These are phyloP conservation scores for Drosophila suboccidentalis DNA, from an alignment of 2,888 invertebrate genomes.

Conservation along the genomic window DNA sequence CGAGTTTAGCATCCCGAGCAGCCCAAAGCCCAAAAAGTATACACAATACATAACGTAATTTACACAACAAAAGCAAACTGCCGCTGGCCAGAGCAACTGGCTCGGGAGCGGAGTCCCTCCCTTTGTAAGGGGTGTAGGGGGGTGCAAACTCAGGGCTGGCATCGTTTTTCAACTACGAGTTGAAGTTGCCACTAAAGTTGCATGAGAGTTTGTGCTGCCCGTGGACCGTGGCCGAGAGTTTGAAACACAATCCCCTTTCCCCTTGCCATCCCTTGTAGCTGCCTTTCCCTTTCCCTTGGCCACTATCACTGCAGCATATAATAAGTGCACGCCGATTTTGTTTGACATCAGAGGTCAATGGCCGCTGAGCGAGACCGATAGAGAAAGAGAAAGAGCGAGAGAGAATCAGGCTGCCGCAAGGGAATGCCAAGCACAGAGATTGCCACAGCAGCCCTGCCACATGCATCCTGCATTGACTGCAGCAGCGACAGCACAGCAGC, in stretches of 20 bases:
- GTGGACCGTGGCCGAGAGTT: conserved; percentile 65
- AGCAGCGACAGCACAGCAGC: conserved; percentile 29
- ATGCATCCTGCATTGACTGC: conserved; percentile 66
- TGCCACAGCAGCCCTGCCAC: conserved; percentile 49
- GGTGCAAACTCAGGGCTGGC: conserved; percentile 23
- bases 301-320: conserved; percentile 50
- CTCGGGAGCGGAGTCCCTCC: background rate
- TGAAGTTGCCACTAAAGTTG: conserved; percentile 56
- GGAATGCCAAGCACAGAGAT: conserved; percentile 58
- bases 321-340: conserved; percentile 79
- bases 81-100: conserved; percentile 62
- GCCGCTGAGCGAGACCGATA: conserved; percentile 42
- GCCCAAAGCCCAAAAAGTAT: conserved; percentile 56
- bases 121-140: background rate
- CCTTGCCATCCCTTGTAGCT: conserved; percentile 1
- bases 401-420: conserved; percentile 46
- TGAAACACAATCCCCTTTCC: conserved; percentile 2
- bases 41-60: conserved; percentile 76
- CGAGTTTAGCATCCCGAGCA: conserved; percentile 31
- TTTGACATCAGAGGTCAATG: conserved; percentile 83
- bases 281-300: conserved; percentile 11
- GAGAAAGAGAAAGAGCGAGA: conserved; percentile 21
- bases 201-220: conserved; percentile 13
- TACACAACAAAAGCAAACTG: conserved; percentile 78
- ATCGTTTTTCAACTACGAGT: conserved; percentile 39